Evolutionary conservation across 2,113 vertebrate genomes (phyloP).

Genomic region (Oncorhynchus gorbuscha): DNA sequence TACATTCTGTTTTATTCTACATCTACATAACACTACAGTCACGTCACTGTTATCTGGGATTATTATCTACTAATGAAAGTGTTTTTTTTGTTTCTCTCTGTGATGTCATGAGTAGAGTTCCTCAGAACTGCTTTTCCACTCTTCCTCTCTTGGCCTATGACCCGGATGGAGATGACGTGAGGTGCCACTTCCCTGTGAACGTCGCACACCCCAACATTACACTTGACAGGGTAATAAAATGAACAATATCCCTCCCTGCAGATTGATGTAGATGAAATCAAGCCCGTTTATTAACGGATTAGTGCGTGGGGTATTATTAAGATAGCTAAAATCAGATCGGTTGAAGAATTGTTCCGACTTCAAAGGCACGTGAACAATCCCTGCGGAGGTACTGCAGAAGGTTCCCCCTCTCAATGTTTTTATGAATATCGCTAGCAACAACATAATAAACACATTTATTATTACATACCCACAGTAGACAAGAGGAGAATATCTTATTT

Average conservation of each 20-base stretch:
- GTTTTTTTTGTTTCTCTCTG: not conserved
- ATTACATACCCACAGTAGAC: no score
- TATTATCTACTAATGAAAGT: not conserved
- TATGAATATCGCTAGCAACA: no score
- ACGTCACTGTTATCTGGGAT: no score
- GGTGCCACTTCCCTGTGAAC: slow-evolving; percentile 43
- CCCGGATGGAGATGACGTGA: slow-evolving; percentile 69
- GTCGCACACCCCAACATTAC: slow-evolving; percentile 34
- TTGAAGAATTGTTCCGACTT: no score
- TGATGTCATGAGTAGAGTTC: slow-evolving; percentile 49
- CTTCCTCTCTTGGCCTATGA: slow-evolving; percentile 67
- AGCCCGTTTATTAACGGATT: no score
- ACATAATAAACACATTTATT: no score
- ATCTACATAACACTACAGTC: not conserved
- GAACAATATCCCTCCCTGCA: not conserved
- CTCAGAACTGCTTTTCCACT: slow-evolving; percentile 67
- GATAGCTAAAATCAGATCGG: no score
- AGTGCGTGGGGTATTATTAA: no score
- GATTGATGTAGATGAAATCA: not conserved
- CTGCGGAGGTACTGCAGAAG: no score
- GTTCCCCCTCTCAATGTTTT: no score
- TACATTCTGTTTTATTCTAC: not conserved
- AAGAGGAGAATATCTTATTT: no score
- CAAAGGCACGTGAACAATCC: no score
- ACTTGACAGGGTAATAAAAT: slow-evolving; percentile 58